Evolutionary conservation across 2,888 invertebrate species (phyloP).

Genomic region (Leistus spinibarbis): DNA sequence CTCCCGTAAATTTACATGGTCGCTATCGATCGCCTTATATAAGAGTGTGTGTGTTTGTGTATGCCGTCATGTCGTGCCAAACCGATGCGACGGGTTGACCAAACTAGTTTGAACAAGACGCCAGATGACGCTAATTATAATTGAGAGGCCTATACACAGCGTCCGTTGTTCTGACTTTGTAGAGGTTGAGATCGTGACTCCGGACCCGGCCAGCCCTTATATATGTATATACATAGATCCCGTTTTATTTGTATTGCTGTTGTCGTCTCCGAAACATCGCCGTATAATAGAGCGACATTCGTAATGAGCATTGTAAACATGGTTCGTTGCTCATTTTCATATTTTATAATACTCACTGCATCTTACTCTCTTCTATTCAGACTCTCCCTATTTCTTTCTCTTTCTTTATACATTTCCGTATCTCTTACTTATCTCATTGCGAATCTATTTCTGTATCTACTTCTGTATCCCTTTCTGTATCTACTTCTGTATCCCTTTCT

Average conservation of each 20-base stretch:
- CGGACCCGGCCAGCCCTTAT: slow-evolving; percentile 17
- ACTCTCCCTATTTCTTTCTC: no score
- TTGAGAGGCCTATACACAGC: slow-evolving; percentile 22
- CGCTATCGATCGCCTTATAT: slow-evolving; percentile 19
- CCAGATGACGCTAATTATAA: slow-evolving; percentile 35
- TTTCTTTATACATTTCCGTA: no score
- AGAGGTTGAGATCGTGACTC: slow-evolving; percentile 15
- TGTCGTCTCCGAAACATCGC: not conserved
- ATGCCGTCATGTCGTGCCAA: slow-evolving; percentile 10
- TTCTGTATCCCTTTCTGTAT: no score
- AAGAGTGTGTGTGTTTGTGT: no score
- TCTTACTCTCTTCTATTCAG: not conserved
- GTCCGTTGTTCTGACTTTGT: not conserved
- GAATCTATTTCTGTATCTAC: no score
- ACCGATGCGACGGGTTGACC: not conserved
- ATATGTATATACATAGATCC: no score
- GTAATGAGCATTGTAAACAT: not conserved
- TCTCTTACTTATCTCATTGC: no score
- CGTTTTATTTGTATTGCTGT: slow-evolving; percentile 16
- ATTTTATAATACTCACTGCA: not conserved
- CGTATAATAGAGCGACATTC: not conserved
- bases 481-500: no score
- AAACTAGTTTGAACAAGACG: not conserved
- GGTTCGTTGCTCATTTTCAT: not conserved
- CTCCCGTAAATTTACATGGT: slow-evolving; percentile 22